Base-by-base conservation (phyloP, 2,113 vertebrate species). In the Microcebus ravelobensis region DNA sequence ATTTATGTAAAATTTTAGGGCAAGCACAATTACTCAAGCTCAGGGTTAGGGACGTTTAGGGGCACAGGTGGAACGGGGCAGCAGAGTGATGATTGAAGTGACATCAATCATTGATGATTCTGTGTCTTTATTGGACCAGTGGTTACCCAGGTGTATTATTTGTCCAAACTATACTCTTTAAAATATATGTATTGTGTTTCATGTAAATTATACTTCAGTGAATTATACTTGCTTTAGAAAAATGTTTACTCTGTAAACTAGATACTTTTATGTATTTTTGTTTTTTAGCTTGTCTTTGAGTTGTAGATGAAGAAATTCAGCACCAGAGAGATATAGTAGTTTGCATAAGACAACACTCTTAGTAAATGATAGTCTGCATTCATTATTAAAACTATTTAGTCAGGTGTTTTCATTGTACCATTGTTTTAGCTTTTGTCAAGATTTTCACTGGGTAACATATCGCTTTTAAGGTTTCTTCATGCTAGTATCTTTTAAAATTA, bases 211-310 rank as follows among this genome's bases (percentile, higher is more conserved):
- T 9, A 84, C 25, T 82, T 94, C 18, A 34, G 0, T 39, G 20
- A 86, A 81, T n/a, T n/a, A n/a, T n/a, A n/a, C 8, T 63, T 52
- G 29, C 59, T 42, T 80, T 59, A 48, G 14, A 45, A 48, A 86
- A 86, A 18, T 42, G 6, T 21, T 39, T 79, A 3, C 2, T 68
- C 59, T 63, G 9, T 67, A 36, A 73, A n/a, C 48, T 81, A 84
- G 45, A 15, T 55, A 17, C 79, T 68, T 73, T 39, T 63, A 7
- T 34, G 6, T 31, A 21, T 20, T 73, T 90, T 76, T 45, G 39
- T 65, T 92, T 87, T 71, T 59, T 27, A 84, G n/a, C 42, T 74
- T 83, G 11, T 65, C 23, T 96, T n/a, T 90, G 63, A 90, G n/a
- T 25, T 95, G 1, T 48, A 65, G 36, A 15, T 80, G n/a, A 96